Base-by-base conservation (phyloP, 2,888 invertebrate genomes). In the Cheilosia urbana region DNA sequence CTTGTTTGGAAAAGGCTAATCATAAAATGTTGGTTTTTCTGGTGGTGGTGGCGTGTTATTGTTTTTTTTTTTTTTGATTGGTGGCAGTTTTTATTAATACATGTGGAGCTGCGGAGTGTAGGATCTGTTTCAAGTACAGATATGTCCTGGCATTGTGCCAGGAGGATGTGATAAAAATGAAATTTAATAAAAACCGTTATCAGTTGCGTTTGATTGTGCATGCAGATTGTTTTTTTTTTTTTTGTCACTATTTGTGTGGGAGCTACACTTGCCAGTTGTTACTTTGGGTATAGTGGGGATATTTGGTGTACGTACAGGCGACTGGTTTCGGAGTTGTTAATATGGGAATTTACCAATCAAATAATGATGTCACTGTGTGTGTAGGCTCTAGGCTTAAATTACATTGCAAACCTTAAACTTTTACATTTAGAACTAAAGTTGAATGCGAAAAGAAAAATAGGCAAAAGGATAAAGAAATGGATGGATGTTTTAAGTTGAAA, bases 131-230 rank as follows among this genome's bases (percentile, higher is more conserved):
- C 42, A 11, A 40, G 21, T 68, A 19, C 30, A 11, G n/a, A 9
- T n/a, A 63, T 45, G 51, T 75, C 40, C 45, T 82, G 82, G 77
- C 71, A 19, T 3, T 30, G 13, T 47, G 71, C 77, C 77, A 77
- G 34, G 21, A 21, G 76, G 71, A 72, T 77, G 63, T 40, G 30
- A 37, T 65, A 34, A 51, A 51, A 51, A 24, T 51, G 19, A 53
- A 77, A 30, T 82, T 77, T 66, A 60, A 71, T 65, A 77, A 72
- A 82, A 76, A 77, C 57, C 15, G 17, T n/a, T 71, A 57, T 65
- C 65, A 62, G 53, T 60, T 69, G 27, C 21, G n/a, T 49, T 69
- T 63, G 1, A 55, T 49, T 49, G 13, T 49, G 11, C 9, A 49
- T 49, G 13, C 11, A 9, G 3, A n/a, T 57, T 45, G 34, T 17